Base-by-base conservation (phyloP, 2,113 vertebrate genomes). In the Alosa alosa region DNA sequence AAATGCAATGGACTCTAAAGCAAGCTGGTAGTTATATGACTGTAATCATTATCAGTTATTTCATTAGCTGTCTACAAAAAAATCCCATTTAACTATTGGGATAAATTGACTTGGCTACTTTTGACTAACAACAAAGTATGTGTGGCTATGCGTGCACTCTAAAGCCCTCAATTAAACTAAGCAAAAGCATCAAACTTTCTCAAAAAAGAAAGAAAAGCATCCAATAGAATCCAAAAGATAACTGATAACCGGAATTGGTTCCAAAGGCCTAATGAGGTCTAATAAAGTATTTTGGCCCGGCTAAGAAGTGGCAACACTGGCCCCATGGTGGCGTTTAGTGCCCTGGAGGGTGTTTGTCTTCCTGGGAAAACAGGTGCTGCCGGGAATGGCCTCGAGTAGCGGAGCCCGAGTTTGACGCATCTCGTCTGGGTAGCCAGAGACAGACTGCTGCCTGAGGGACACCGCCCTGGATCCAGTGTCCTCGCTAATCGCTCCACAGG, bases 361-460 rank as follows among this genome's bases (percentile, higher is more conserved):
- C 72, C 72, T 36, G 72, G 25, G 72, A 36, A 78, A 78, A 78
- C 72, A 78, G 72, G 72, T 78, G 72, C 36, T 78, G 25, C 10
- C 72, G 13, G 31, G 31, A 36, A 36, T 15, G 15, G 72, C 72
- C 72, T 78, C 36, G 10, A 36, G 72, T 31, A 78, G 72, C 31
- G 36, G 13, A 39, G 10, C 15, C 72, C 15, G 31, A 17, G 10
- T 78, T 39, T 6, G 11, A 39, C 36, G 31, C 72, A 78, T 78
- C 72, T 78, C 36, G 25, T 15, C 72, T 78, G 72, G 72, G 2
- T 3, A 52, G 10, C 72, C 4, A 39, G 72, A 41, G 72, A 1
- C 72, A 78, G 36, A 39, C 10, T 4, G 31, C 72, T 39, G 10
- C 64, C 72, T 78, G 72, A 41, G 31, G 39, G 72, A 31, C 31